phyloP scores from a whole-genome alignment of 2,888 invertebrate species.

The Drosophila rellima region DNA sequence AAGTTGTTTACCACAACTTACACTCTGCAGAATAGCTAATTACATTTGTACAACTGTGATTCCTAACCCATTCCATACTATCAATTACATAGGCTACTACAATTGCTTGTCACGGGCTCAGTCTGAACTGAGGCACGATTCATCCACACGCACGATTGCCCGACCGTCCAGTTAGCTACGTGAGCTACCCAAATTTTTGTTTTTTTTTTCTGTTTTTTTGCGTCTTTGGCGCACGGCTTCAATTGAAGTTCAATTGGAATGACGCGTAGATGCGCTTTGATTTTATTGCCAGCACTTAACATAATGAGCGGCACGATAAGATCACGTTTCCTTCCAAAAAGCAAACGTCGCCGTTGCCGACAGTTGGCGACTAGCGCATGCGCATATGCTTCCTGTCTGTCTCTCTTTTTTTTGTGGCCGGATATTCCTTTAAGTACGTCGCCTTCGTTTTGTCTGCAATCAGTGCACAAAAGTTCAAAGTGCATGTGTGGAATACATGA shows the following conservation, averaged over 20 bases:
- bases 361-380: conserved; percentile 66
- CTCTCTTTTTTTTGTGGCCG: conserved; percentile 42
- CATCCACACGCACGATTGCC: conserved; percentile 43
- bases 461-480: conserved; percentile 74
- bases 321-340: conserved; percentile 72
- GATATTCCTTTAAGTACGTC: conserved; percentile 76
- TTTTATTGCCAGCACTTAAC: conserved; percentile 80
- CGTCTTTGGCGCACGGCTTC: conserved; percentile 62
- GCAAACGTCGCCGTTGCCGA: conserved; percentile 35
- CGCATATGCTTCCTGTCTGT: conserved; percentile 76
- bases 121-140: conserved; percentile 54
- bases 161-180: conserved; percentile 39
- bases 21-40: conserved; percentile 14
- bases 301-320: conserved; percentile 77
- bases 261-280: conserved; percentile 68
- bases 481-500: conserved; percentile 63
- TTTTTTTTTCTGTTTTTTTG: background rate
- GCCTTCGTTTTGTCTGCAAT: conserved; percentile 51
- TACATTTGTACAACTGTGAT: background rate
- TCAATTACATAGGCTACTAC: conserved; percentile 55
- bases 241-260: conserved; percentile 74
- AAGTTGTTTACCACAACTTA: background rate
- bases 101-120: conserved; percentile 13
- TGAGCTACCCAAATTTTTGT: conserved; percentile 43
- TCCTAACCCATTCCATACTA: conserved; percentile 22